Evolutionary conservation across 2,797 vertebrate genomes (phyloP).

Genomic region (Cephalopachus bancanus): DNA sequence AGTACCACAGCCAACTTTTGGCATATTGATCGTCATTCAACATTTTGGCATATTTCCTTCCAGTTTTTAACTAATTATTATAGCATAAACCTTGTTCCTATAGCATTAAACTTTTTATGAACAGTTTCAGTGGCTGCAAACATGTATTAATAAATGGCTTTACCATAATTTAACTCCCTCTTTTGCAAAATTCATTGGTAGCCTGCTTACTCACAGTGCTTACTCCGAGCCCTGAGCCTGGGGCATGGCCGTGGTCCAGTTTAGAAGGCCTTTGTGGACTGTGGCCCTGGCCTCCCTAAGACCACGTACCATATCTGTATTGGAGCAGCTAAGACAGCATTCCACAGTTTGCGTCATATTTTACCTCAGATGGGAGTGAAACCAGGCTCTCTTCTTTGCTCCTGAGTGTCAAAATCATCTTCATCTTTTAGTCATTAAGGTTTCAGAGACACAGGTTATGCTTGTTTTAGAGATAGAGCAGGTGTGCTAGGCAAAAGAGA

Average conservation of each 20-base stretch:
- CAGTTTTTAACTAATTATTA: neutral
- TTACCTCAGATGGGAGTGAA: neutral
- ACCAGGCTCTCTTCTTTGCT: neutral
- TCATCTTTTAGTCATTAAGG: neutral
- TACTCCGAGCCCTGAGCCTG: neutral
- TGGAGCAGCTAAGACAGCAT: neutral
- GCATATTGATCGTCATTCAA: neutral
- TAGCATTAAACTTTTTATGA: neutral
- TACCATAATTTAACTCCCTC: neutral
- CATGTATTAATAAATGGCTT: neutral
- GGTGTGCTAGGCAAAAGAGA: neutral
- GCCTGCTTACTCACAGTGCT: neutral
- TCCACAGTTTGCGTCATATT: neutral
- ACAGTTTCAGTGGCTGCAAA: neutral
- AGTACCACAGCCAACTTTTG: neutral
- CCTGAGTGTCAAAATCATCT: neutral
- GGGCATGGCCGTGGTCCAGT: neutral
- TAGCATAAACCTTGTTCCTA: neutral
- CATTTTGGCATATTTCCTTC: neutral
- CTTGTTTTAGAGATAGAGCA: neutral
- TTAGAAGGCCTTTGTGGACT: neutral
- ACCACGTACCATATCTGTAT: neutral
- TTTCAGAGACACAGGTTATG: neutral
- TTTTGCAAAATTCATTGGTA: neutral
- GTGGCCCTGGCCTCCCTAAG: no score